phyloP scores from a whole-genome alignment of 2,797 vertebrate genomes.

The Hippocampus kuda region DNA sequence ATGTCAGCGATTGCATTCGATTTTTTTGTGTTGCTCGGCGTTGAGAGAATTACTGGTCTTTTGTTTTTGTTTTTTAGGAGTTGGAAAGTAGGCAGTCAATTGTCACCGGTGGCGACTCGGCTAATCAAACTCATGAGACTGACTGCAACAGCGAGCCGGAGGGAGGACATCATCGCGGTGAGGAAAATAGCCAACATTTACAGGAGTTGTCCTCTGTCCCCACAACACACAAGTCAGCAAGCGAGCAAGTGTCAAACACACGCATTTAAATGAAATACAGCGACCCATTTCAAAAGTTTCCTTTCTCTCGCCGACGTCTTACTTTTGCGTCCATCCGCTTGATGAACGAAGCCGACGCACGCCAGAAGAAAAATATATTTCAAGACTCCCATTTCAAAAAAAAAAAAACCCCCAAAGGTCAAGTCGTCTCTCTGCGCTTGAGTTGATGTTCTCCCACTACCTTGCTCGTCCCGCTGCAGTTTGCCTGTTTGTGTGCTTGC shows the following conservation, averaged over 20 bases:
- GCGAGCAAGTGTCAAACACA: neutral
- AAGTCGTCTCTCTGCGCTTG: neutral
- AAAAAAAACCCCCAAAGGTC: neutral
- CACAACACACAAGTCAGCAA: neutral
- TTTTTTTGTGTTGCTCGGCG: neutral
- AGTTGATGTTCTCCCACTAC: neutral
- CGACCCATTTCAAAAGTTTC: neutral
- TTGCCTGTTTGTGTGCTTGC: conserved; percentile 13
- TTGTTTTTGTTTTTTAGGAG: neutral
- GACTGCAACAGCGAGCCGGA: neutral
- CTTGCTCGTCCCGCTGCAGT: conserved; percentile 16
- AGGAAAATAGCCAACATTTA: neutral
- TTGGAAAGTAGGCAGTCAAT: neutral
- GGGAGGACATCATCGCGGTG: neutral
- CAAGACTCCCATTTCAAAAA: conserved; percentile 54
- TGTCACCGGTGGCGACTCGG: neutral
- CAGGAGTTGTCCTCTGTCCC: too few species aligned
- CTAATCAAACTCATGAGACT: conserved; percentile 57
- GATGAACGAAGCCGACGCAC: conserved; percentile 47
- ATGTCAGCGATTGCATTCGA: neutral
- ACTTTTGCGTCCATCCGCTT: conserved; percentile 68
- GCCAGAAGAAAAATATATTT: conserved; percentile 26
- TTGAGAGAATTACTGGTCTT: neutral
- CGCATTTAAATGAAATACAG: neutral
- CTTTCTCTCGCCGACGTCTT: conserved; percentile 54